Conservation (phyloP, 2,797 vertebrate genomes). For the Cynopterus sphinx region DNA sequence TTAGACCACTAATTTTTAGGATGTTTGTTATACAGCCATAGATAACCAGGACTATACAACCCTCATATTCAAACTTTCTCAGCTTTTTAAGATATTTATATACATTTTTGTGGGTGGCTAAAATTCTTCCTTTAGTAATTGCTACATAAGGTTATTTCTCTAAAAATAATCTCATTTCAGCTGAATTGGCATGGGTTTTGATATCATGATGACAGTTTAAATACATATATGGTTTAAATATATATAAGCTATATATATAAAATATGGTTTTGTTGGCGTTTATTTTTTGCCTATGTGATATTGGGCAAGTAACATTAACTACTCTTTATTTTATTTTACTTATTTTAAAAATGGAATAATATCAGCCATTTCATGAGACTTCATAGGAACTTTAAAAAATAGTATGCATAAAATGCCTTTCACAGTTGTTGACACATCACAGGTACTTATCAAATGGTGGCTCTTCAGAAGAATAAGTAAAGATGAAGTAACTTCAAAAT, state of each 20-base stretch:
- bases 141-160: background rate
- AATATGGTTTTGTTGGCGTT: background rate
- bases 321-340: background rate
- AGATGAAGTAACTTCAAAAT: no score
- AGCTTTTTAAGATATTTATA: background rate
- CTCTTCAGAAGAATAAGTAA: background rate
- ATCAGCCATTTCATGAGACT: background rate
- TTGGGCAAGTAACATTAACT: background rate
- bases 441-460: background rate
- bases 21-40: background rate
- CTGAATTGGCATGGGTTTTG: background rate
- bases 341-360: background rate
- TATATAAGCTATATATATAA: background rate
- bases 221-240: background rate
- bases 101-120: background rate
- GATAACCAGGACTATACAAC: background rate
- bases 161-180: slow-evolving; percentile 4
- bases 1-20: background rate
- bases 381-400: background rate
- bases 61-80: background rate
- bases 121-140: background rate
- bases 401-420: background rate
- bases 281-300: background rate
- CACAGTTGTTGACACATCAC: background rate
- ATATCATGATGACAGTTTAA: background rate